Percentiles rank a stretch among this genome's conserved stretches.
Conservation (phyloP, 2,888 invertebrate genomes). For the Drosophila eohydei region DNA sequence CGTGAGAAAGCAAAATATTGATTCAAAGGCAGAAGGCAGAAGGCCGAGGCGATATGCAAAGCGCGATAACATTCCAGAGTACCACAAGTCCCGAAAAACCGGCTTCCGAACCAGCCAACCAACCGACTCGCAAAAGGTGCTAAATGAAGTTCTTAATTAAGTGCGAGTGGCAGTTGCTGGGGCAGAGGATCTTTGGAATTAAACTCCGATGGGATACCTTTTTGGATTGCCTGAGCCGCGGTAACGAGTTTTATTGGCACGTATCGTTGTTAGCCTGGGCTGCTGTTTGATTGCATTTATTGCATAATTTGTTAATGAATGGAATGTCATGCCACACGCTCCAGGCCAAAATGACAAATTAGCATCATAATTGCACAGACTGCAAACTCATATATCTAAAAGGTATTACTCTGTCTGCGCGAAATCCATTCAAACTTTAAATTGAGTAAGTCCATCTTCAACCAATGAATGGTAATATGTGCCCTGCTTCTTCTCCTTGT, state of each 20-base stretch:
- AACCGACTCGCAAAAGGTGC: constrained; percentile 63
- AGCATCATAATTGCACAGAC: constrained; percentile 51
- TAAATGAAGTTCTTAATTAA: constrained; percentile 81
- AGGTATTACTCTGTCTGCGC: background rate
- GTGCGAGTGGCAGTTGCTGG: constrained; percentile 70
- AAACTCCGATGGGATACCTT: constrained; percentile 33
- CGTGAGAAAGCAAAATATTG: constrained; percentile 81
- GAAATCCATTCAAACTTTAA: too few species aligned
- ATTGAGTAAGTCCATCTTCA: too few species aligned
- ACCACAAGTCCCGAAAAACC: constrained; percentile 49
- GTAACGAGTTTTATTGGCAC: constrained; percentile 70
- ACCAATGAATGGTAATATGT: too few species aligned
- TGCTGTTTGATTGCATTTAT: constrained; percentile 71
- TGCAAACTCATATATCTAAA: background rate
- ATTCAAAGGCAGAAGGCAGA: constrained; percentile 56
- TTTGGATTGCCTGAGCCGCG: constrained; percentile 5
- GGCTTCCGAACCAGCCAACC: constrained; percentile 39
- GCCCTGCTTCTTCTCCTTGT: too few species aligned
- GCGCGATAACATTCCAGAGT: constrained; percentile 75
- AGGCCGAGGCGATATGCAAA: constrained; percentile 73
- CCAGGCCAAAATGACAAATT: constrained; percentile 64
- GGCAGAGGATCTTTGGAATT: constrained; percentile 37
- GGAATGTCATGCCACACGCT: constrained; percentile 66
- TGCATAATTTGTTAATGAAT: constrained; percentile 75
- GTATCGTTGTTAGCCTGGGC: constrained; percentile 58